A percentile compares a stretch with the other conserved stretches of the same genome.
Conservation (phyloP, 1,140 invertebrate species). For the Drosophila bocki region DNA sequence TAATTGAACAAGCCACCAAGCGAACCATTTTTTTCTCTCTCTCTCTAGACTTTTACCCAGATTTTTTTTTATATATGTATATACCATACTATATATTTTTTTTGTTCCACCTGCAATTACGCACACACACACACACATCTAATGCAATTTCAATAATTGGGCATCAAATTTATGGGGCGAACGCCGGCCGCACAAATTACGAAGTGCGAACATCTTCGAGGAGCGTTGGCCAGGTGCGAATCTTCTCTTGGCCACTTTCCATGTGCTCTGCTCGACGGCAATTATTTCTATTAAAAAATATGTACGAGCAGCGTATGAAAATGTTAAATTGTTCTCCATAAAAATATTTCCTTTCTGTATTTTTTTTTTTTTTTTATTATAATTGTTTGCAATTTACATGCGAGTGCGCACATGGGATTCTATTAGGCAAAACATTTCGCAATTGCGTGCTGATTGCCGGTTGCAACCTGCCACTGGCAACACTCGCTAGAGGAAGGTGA, state of each 20-base stretch:
- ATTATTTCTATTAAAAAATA: constrained; percentile 77
- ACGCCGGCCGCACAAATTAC: constrained; percentile 63
- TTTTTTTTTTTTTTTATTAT: constrained; percentile 2
- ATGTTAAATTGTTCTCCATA: constrained; percentile 38
- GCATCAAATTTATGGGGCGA: constrained; percentile 73
- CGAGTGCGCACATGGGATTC: constrained; percentile 74
- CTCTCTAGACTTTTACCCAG: not conserved
- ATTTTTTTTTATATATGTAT: constrained; percentile 17
- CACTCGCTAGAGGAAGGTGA: not conserved
- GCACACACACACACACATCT: constrained; percentile 58
- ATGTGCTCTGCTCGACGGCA: constrained; percentile 37
- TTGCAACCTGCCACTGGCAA: constrained; percentile 27
- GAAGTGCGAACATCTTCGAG: constrained; percentile 77
- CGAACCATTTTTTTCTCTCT: not conserved
- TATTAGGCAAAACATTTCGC: constrained; percentile 80
- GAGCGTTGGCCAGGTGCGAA: constrained; percentile 30
- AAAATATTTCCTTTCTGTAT: constrained; percentile 33
- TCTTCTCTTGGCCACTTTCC: constrained; percentile 49
- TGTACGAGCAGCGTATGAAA: constrained; percentile 46
- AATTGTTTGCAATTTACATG: constrained; percentile 75
- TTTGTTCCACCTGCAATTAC: constrained; percentile 61
- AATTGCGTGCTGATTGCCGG: constrained; percentile 80
- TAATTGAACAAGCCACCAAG: constrained; percentile 67
- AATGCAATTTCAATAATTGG: constrained; percentile 84
- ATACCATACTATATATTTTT: not conserved